phyloP scores from a whole-genome alignment of 2,797 vertebrate genomes.

The Menidia menidia region DNA sequence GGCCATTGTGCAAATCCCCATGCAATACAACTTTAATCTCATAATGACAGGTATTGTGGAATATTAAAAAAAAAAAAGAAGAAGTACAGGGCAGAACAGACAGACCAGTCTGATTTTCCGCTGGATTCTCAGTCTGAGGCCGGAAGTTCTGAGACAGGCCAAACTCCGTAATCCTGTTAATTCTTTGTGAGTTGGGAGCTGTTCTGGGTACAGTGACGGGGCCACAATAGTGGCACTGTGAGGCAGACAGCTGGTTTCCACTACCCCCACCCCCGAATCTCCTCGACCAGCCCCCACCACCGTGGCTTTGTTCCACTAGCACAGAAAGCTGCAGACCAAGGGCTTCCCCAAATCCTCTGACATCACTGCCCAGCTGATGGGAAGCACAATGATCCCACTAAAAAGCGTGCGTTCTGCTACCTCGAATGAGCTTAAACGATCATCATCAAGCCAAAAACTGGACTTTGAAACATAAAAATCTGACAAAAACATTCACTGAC shows the following conservation, averaged over 20 bases:
- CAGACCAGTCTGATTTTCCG: conserved; percentile 24
- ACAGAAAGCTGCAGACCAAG: conserved; percentile 59
- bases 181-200: conserved; percentile 36
- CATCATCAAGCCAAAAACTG: conserved; percentile 25
- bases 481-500: conserved; percentile 4
- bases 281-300: conserved; percentile 34
- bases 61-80: conserved; percentile 12
- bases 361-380: conserved; percentile 79
- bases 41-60: conserved; percentile 19
- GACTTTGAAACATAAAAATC: conserved; percentile 20
- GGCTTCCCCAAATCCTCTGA: conserved; percentile 77
- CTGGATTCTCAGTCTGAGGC: conserved; percentile 36
- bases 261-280: conserved; percentile 32
- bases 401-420: conserved; percentile 58
- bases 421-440: conserved; percentile 29
- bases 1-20: conserved; percentile 37
- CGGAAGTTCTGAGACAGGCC: conserved; percentile 32
- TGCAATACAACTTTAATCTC: conserved; percentile 26
- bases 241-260: conserved; percentile 69
- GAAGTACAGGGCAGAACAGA: conserved; percentile 6
- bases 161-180: conserved; percentile 49
- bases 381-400: conserved; percentile 54
- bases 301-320: conserved; percentile 68
- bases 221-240: conserved; percentile 71
- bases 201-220: conserved; percentile 57